Base-by-base conservation (phyloP, 2,888 invertebrate species). In the Geophilus truncorum region DNA sequence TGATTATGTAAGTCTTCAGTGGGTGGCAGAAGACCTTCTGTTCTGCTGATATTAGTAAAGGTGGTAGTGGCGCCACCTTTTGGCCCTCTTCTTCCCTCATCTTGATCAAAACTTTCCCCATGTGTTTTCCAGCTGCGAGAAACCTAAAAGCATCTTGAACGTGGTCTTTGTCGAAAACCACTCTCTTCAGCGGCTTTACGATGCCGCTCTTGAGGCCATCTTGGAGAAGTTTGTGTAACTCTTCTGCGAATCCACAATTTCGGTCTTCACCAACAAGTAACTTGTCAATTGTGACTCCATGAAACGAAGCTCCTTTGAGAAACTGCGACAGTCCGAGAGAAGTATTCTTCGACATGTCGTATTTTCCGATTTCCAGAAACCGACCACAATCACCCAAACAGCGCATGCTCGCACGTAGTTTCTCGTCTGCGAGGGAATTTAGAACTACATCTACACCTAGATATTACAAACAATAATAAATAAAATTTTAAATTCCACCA, bases 311-410 rank as follows among this genome's bases (percentile, higher is more conserved):
- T 87, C 98, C 98, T 87, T 96, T 97, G 85, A 98, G 88, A 90
- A 99, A 97, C 25, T 98, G 87, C 0, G 96, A 91, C 98, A 98
- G 98, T 80, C 97, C 87, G 57, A 96, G 88, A 15, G 92, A 89
- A 2, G 92, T 92, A 88, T 99, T 94, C 86, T 96, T 96, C 83
- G 96, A 94, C 83, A 99, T 89, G 89, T 99, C 98, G 84, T 94
- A 95, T 88, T 99, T 98, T 85, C 98, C 98, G 86, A 99, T 98
- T 90, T 99, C 98, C 83, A 98, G 90, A 90, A 99, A 99, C 82
- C 97, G 92, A 21, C 98, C 98, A 86, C 96, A 95, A 83, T 92
- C 89, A 0, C 96, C 97, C 82, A 98, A 89, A 86, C 98, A 96
- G 84, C 98, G 91, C 23, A 98, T 91, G 81, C 96, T 96, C 4